phyloP scores from a whole-genome alignment of 2,888 invertebrate genomes.

The Drosophila formosana region DNA sequence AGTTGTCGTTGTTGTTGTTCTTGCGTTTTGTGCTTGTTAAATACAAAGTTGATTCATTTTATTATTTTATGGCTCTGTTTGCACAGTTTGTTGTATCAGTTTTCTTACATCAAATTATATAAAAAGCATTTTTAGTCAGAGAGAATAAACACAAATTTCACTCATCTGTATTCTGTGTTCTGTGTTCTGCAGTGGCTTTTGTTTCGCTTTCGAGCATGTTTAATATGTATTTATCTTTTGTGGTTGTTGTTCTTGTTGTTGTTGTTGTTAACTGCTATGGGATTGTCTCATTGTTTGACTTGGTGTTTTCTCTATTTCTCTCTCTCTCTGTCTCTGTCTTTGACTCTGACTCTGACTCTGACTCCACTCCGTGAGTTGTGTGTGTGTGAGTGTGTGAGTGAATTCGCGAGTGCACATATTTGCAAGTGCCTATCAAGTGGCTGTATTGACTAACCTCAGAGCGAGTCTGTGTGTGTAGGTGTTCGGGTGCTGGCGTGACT shows the following conservation, averaged over 20 bases:
- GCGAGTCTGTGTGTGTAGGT: slow-evolving; percentile 4
- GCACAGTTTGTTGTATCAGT: slow-evolving; percentile 16
- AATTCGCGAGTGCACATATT: slow-evolving; percentile 34
- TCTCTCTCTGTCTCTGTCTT: neutral
- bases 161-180: neutral
- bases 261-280: neutral
- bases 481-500: slow-evolving; percentile 31
- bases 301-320: slow-evolving; percentile 10
- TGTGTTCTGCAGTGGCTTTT: neutral
- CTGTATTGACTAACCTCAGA: slow-evolving; percentile 59
- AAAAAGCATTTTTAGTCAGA: slow-evolving; percentile 20
- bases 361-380: slow-evolving; percentile 1
- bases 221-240: neutral
- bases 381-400: slow-evolving; percentile 3
- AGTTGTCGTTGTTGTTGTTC: slow-evolving; percentile 9
- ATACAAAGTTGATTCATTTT: slow-evolving; percentile 19
- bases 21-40: slow-evolving; percentile 12
- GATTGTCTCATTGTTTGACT: slow-evolving; percentile 9
- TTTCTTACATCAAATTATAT: slow-evolving; percentile 19
- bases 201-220: slow-evolving; percentile 1
- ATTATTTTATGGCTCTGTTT: slow-evolving; percentile 13
- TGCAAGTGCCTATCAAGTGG: slow-evolving; percentile 42
- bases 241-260: neutral
- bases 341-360: neutral
- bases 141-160: slow-evolving; percentile 9